A percentile compares a stretch with the other conserved stretches of the same genome.
Evolutionary conservation across 1,140 invertebrate genomes (phyloP).

Genomic region (Drosophila ambigua): DNA sequence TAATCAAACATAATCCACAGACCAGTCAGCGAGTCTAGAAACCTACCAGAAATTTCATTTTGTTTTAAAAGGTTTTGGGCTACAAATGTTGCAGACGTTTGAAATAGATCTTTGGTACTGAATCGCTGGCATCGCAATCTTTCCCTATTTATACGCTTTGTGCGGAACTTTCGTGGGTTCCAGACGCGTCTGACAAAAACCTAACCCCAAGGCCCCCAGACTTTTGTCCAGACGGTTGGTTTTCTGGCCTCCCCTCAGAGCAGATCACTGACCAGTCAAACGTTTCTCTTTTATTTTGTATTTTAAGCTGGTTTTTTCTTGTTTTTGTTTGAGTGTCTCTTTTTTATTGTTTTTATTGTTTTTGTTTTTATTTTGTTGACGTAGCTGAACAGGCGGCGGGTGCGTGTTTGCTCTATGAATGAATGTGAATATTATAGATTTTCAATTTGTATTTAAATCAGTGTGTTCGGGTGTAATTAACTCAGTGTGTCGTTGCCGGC

Average conservation of each 20-base stretch:
- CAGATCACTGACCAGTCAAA: not conserved
- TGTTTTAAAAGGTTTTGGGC: not conserved
- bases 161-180: constrained; percentile 23
- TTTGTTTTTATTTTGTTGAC: not conserved
- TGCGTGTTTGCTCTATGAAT: constrained; percentile 33
- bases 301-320: constrained; percentile 19
- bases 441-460: constrained; percentile 7
- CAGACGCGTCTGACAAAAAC: constrained; percentile 20
- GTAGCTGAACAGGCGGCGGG: constrained; percentile 29
- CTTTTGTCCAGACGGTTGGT: constrained; percentile 27
- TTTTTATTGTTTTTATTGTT: not conserved
- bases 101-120: constrained; percentile 12
- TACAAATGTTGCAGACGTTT: constrained; percentile 1
- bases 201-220: constrained; percentile 40
- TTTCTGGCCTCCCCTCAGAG: constrained; percentile 22
- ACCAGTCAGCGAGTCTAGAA: too few relatives aligned
- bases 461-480: constrained; percentile 1
- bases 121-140: constrained; percentile 7
- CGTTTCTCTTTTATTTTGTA: constrained; percentile 36
- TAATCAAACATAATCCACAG: not conserved
- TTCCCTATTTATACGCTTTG: constrained; percentile 42
- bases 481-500: not conserved
- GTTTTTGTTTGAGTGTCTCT: not conserved
- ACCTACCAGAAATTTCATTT: constrained; percentile 48
- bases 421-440: constrained; percentile 10